Conservation (phyloP, 2,888 invertebrate species). For the Leucania comma region DNA sequence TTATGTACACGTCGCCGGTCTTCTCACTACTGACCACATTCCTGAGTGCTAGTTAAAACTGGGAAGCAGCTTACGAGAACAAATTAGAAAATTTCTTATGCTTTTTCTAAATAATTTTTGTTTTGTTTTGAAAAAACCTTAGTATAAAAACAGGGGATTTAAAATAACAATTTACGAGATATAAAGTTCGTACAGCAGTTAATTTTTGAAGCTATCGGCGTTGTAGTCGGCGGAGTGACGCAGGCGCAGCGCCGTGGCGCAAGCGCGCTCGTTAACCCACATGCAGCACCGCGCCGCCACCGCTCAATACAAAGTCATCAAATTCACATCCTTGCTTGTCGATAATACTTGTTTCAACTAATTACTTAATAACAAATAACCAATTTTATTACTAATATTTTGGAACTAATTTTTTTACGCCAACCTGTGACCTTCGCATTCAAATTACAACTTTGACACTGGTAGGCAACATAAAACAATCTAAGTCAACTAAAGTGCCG, state of each 20-base stretch:
- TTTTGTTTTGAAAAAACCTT: background rate
- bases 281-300: conserved; percentile 70
- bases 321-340: conserved; percentile 70
- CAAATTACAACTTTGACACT: conserved; percentile 21
- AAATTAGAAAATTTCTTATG: conserved; percentile 12
- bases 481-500: conserved; percentile 28
- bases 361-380: conserved; percentile 43
- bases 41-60: conserved; percentile 5
- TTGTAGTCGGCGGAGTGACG: conserved; percentile 53
- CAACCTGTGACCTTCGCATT: background rate
- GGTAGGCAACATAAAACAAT: conserved; percentile 33
- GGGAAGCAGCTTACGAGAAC: background rate
- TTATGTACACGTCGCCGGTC: conserved; percentile 7
- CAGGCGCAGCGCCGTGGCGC: conserved; percentile 73
- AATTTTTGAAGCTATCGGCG: conserved; percentile 68
- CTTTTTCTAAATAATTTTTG: background rate
- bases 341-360: conserved; percentile 45
- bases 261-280: conserved; percentile 87
- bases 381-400: conserved; percentile 31
- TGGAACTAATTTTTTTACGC: background rate
- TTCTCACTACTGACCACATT: conserved; percentile 29
- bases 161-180: conserved; percentile 28
- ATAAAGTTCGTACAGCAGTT: conserved; percentile 37
- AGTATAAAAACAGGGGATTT: background rate
- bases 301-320: conserved; percentile 68